Percentiles rank a stretch among this genome's conserved stretches.
Conservation (phyloP, 92 coral and sea anemone genomes). For the Blastomussa wellsi region DNA sequence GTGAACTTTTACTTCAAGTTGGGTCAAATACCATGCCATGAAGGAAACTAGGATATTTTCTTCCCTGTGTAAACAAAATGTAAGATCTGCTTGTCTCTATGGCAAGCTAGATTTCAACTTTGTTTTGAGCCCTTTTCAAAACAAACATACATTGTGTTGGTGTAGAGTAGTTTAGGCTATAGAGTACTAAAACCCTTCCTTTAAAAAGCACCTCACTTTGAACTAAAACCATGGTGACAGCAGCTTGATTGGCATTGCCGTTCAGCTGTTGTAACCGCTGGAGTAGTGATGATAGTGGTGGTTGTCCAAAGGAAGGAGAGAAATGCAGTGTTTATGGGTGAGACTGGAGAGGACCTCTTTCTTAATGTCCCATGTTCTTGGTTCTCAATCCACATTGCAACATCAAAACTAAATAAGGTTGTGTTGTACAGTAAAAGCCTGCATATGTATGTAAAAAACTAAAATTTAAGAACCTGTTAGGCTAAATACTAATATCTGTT, state of each 20-base stretch:
- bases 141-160: no score
- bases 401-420: conserved; percentile 16
- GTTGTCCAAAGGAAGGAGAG: conserved; percentile 92
- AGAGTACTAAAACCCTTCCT: conserved; percentile 51
- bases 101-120: no score
- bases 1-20: no score
- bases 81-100: no score
- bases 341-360: conserved; percentile 82
- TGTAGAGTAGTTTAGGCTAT: no score
- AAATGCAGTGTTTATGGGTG: conserved; percentile 86
- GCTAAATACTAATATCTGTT: no score
- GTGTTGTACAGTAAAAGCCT: neutral
- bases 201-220: conserved; percentile 82
- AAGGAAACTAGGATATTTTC: no score
- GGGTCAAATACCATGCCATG: no score
- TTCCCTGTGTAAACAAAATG: no score
- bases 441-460: no score
- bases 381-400: conserved; percentile 95
- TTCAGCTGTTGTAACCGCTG: conserved; percentile 37
- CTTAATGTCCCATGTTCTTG: conserved; percentile 78
- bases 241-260: conserved; percentile 31
- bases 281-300: conserved; percentile 80
- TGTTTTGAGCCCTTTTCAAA: no score
- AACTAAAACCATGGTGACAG: conserved; percentile 66
- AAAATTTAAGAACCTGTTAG: no score